Percentiles rank a stretch among this genome's conserved stretches.
phyloP scores from a whole-genome alignment of 2,113 vertebrate species.

The Tychaedon coryphoeus region DNA sequence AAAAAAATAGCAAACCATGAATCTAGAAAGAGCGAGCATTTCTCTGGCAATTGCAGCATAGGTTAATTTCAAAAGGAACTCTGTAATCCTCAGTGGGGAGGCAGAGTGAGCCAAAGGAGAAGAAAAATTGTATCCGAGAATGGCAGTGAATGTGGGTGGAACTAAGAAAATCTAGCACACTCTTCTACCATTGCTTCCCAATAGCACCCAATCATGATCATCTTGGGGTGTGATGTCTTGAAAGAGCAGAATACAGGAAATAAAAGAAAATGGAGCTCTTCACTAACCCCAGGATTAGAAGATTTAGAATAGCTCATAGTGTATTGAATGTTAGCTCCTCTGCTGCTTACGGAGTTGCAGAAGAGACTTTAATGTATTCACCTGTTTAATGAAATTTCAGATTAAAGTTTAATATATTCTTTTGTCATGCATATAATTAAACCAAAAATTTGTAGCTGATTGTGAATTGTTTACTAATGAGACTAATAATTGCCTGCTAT shows the following conservation, averaged over 20 bases:
- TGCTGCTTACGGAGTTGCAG: background rate
- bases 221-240: background rate
- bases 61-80: background rate
- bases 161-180: background rate
- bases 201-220: background rate
- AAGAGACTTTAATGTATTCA: background rate
- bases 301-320: background rate
- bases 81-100: background rate
- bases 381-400: background rate
- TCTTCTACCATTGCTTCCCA: background rate
- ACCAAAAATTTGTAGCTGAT: background rate
- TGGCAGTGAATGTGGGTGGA: background rate
- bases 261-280: background rate
- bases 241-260: background rate
- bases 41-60: background rate
- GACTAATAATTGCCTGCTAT: background rate
- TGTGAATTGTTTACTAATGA: constrained; percentile 20
- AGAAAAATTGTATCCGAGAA: background rate
- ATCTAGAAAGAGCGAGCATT: background rate
- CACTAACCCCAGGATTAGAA: background rate
- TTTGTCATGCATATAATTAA: constrained; percentile 9
- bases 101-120: background rate
- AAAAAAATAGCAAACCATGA: background rate
- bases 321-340: background rate
- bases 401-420: constrained; percentile 15